phyloP scores from a whole-genome alignment of 2,888 invertebrate genomes.

The Caenorhabditis macrosperma region DNA sequence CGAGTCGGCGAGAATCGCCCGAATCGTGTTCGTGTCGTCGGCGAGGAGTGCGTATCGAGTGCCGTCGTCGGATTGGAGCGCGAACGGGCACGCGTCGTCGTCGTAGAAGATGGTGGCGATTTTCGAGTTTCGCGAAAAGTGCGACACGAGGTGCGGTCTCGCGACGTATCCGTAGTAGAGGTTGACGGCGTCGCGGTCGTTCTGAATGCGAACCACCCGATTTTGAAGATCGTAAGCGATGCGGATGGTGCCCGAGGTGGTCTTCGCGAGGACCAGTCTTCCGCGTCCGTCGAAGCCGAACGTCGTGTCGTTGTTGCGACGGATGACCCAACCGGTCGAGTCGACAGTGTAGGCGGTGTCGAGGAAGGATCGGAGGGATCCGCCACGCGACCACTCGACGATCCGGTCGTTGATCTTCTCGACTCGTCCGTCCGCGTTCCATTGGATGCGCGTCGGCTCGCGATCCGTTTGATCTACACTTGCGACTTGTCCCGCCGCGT shows the following conservation, averaged over 20 bases:
- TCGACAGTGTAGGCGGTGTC: constrained; percentile 48
- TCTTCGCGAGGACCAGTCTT: constrained; percentile 28
- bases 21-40: constrained; percentile 48
- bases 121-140: constrained; percentile 54
- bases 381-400: constrained; percentile 64
- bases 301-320: constrained; percentile 16
- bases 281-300: constrained; percentile 62
- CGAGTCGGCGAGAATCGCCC: constrained; percentile 41
- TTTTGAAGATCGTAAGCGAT: constrained; percentile 39
- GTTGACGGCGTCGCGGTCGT: constrained; percentile 10
- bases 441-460: constrained; percentile 33
- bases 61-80: constrained; percentile 52
- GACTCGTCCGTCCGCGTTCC: constrained; percentile 59
- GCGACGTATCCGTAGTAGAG: constrained; percentile 60
- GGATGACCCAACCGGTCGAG: constrained; percentile 39
- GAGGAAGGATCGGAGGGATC: constrained; percentile 57
- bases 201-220: constrained; percentile 36
- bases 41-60: constrained; percentile 40
- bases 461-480: constrained; percentile 23
- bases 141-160: constrained; percentile 51
- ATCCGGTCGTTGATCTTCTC: constrained; percentile 57
- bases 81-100: constrained; percentile 53
- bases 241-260: background rate
- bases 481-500: constrained; percentile 51
- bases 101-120: constrained; percentile 60